Percentiles rank a stretch among this genome's conserved stretches.
These are phyloP conservation scores for Scolanthus callimorphus DNA, from an alignment of 92 coral and sea anemone species.

Conservation along the genomic window DNA sequence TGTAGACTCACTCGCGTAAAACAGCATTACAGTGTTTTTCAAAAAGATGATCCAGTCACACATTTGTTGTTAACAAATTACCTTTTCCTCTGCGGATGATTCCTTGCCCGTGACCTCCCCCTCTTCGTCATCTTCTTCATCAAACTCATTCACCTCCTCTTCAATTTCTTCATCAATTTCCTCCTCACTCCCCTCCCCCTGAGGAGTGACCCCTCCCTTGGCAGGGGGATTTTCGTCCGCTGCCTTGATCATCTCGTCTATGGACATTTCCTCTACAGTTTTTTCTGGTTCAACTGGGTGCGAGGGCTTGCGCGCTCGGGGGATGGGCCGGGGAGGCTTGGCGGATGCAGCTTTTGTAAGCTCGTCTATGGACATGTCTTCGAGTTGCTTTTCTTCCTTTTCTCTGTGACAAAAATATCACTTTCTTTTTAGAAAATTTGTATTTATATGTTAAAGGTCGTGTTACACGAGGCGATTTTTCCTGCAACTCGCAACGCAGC, in stretches of 20 bases:
- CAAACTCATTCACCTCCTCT: constrained; percentile 22
- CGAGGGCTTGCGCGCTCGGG: constrained; percentile 45
- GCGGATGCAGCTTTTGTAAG: constrained; percentile 52
- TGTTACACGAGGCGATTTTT: too few species aligned
- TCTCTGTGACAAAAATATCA: too few species aligned
- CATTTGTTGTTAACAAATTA: too few species aligned
- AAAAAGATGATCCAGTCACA: too few species aligned
- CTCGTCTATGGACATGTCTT: constrained; percentile 76
- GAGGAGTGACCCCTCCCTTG: not conserved
- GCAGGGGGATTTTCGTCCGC: constrained; percentile 43
- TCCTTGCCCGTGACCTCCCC: too few species aligned
- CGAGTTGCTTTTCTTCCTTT: constrained; percentile 38
- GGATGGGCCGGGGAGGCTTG: constrained; percentile 43
- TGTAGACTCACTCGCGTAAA: too few species aligned
- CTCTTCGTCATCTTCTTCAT: constrained; percentile 26
- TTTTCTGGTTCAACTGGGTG: constrained; percentile 42
- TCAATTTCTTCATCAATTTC: constrained; percentile 12
- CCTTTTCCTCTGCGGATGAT: not conserved
- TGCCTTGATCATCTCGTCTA: constrained; percentile 80
- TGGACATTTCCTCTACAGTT: constrained; percentile 80
- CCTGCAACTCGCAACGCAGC: too few species aligned
- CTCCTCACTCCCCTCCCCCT: constrained; percentile 12
- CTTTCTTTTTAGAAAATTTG: too few species aligned
- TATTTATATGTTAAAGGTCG: too few species aligned
- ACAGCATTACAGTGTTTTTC: too few species aligned